A percentile compares a stretch with the other conserved stretches of the same genome.
Conservation (phyloP, 2,888 invertebrate genomes). For the Callyntrura sp. region DNA sequence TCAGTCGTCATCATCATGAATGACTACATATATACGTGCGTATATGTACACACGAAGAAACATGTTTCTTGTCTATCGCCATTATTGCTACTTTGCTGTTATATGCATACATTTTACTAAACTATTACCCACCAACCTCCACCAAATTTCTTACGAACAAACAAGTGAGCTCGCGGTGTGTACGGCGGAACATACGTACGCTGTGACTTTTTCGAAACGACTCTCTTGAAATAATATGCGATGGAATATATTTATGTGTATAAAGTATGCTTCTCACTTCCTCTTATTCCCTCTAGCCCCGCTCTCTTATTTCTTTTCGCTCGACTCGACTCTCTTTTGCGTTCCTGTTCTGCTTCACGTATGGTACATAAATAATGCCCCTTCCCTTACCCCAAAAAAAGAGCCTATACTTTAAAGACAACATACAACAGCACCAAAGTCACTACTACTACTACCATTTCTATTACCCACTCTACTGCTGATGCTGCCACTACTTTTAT, state of each 20-base stretch:
- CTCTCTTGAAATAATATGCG: conserved; percentile 64
- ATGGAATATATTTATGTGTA: conserved; percentile 69
- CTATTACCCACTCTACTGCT: background rate
- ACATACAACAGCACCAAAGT: conserved; percentile 23
- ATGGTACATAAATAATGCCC: conserved; percentile 71
- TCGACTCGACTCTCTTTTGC: conserved; percentile 69
- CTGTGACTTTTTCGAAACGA: conserved; percentile 60
- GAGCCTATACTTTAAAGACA: conserved; percentile 42
- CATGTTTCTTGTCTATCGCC: conserved; percentile 29
- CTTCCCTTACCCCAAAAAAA: conserved; percentile 46
- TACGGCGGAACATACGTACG: background rate
- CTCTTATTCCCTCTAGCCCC: conserved; percentile 57
- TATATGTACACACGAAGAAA: conserved; percentile 36
- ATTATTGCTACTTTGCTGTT: conserved; percentile 32
- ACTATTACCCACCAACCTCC: conserved; percentile 47
- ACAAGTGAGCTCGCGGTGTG: conserved; percentile 31
- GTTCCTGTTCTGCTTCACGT: conserved; percentile 75
- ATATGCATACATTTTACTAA: conserved; percentile 11
- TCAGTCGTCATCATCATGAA: conserved; percentile 10
- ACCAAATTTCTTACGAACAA: conserved; percentile 24
- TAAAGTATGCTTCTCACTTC: conserved; percentile 74
- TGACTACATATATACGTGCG: background rate
- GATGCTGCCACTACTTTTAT: background rate
- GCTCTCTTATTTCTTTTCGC: conserved; percentile 70
- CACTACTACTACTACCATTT: conserved; percentile 37